Conservation (phyloP, 92 coral and sea anemone species). For the Palythoa grandiflora region DNA sequence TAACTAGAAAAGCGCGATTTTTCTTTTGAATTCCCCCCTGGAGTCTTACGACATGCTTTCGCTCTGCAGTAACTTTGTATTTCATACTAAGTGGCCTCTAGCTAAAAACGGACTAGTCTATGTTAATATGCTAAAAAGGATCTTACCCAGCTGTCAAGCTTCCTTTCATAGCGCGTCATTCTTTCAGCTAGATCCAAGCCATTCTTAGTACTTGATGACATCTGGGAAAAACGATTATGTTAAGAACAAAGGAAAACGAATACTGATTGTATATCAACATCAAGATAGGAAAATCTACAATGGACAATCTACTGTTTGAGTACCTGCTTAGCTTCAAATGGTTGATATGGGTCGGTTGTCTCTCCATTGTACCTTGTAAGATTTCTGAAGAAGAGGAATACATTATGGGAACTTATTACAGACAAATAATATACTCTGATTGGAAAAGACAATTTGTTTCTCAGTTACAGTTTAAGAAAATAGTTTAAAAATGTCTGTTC, state of each 20-base stretch:
- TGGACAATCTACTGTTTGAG: neutral
- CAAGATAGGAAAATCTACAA: neutral
- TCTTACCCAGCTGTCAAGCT: slow-evolving; percentile 91
- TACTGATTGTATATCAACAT: neutral
- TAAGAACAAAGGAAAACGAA: neutral
- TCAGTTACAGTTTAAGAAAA: too few relatives aligned
- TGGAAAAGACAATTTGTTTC: neutral
- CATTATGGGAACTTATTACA: neutral
- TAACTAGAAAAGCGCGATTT: too few relatives aligned
- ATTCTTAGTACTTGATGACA: slow-evolving; percentile 57
- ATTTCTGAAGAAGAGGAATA: neutral
- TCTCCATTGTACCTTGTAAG: slow-evolving; percentile 20
- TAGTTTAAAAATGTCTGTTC: too few relatives aligned
- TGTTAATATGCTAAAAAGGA: neutral
- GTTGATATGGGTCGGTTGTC: neutral
- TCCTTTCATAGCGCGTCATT: slow-evolving; percentile 89
- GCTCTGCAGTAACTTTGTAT: too few relatives aligned
- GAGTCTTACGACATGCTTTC: too few relatives aligned
- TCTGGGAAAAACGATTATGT: slow-evolving; percentile 36
- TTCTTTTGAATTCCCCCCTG: too few relatives aligned
- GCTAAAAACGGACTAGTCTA: neutral
- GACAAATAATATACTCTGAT: neutral
- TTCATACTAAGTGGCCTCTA: neutral
- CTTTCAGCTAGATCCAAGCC: slow-evolving; percentile 74
- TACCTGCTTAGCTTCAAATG: slow-evolving; percentile 31